phyloP scores from a whole-genome alignment of 2,888 invertebrate species.

The Ramazzottius varieornatus region DNA sequence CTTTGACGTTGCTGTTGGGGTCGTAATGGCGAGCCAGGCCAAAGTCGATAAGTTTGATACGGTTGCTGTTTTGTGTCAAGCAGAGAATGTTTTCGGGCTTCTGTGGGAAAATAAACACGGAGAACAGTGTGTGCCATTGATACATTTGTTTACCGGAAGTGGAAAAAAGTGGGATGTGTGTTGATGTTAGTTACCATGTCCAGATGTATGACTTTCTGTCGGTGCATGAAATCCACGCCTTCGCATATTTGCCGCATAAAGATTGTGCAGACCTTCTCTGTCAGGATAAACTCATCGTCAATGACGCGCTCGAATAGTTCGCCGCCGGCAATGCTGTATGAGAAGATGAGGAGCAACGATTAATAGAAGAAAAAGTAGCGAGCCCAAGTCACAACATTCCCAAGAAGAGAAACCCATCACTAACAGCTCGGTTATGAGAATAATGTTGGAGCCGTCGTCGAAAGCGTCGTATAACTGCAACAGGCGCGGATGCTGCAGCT shows the following conservation, averaged over 20 bases:
- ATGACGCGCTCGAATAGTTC: slow-evolving; percentile 95
- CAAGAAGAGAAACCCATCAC: slow-evolving; percentile 19
- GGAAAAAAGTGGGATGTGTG: background rate
- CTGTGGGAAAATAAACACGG: slow-evolving; percentile 11
- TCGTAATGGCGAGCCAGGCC: slow-evolving; percentile 76
- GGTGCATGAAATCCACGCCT: slow-evolving; percentile 86
- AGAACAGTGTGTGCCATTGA: no score
- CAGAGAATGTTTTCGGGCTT: slow-evolving; percentile 96
- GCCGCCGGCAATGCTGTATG: slow-evolving; percentile 73
- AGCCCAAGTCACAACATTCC: background rate
- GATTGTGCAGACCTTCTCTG: slow-evolving; percentile 78
- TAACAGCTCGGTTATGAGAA: slow-evolving; percentile 90
- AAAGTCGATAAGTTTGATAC: slow-evolving; percentile 95
- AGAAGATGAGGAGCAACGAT: slow-evolving; percentile 6
- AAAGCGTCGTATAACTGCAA: slow-evolving; percentile 93
- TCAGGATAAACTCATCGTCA: slow-evolving; percentile 85
- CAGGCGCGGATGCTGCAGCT: slow-evolving; percentile 70
- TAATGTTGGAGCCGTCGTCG: slow-evolving; percentile 49
- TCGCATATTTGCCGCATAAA: slow-evolving; percentile 96
- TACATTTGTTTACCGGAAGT: background rate
- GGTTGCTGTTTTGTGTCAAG: slow-evolving; percentile 75
- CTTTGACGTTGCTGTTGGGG: slow-evolving; percentile 61
- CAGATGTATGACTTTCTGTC: slow-evolving; percentile 73
- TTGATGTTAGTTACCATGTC: slow-evolving; percentile 57
- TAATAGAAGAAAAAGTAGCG: slow-evolving; percentile 5